phyloP scores from a whole-genome alignment of 2,113 vertebrate genomes.

The Agapornis roseicollis region DNA sequence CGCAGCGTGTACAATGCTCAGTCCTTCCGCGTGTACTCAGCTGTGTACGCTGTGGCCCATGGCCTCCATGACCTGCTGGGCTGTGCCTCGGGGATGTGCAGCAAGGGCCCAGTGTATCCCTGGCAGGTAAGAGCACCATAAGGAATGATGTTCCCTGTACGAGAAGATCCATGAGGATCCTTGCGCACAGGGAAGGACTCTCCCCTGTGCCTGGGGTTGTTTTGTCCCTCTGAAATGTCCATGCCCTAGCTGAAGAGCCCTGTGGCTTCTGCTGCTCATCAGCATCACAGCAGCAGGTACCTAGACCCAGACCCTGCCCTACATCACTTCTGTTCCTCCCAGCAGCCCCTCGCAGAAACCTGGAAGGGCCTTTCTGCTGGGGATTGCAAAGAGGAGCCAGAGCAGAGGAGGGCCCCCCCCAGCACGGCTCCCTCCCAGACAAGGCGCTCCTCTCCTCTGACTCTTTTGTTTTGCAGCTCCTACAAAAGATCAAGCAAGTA shows the following conservation, averaged over 20 bases:
- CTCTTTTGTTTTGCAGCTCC: constrained; percentile 56
- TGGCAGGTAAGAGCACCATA: constrained; percentile 72
- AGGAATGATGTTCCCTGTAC: neutral
- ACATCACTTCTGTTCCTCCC: neutral
- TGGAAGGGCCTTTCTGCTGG: neutral
- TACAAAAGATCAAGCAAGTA: constrained; percentile 69
- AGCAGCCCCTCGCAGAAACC: neutral
- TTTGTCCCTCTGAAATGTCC: neutral
- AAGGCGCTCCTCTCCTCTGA: neutral
- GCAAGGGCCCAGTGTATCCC: constrained; percentile 66
- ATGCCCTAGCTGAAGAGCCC: neutral
- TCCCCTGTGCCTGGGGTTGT: neutral
- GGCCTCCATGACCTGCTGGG: constrained; percentile 78
- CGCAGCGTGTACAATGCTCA: constrained; percentile 18
- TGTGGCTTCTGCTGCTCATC: neutral
- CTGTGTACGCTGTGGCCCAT: constrained; percentile 78
- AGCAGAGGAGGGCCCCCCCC: neutral
- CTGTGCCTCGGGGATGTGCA: constrained; percentile 71
- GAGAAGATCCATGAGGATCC: neutral
- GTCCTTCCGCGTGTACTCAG: constrained; percentile 72
- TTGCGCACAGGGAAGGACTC: neutral
- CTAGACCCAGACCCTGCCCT: neutral
- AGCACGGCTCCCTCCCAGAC: neutral
- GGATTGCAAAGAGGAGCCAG: neutral
- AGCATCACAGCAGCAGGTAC: neutral